Percentiles rank a stretch among this genome's conserved stretches.
These are phyloP conservation scores for Oithona nana DNA, from an alignment of 2,888 invertebrate species.

Conservation along the genomic window DNA sequence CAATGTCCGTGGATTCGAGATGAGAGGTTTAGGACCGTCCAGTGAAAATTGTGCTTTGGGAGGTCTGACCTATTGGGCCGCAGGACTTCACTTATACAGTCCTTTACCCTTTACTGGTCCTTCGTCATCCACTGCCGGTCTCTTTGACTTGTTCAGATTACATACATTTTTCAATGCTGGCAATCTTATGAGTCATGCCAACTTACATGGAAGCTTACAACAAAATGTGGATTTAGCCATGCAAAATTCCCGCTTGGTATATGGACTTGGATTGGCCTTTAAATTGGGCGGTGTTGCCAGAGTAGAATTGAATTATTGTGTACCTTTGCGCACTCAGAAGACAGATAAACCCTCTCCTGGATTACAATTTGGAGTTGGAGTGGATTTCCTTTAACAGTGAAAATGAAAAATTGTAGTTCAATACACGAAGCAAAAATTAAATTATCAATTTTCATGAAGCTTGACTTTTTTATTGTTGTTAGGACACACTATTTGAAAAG, in stretches of 20 bases:
- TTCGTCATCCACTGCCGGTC: conserved; percentile 44
- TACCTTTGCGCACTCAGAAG: conserved; percentile 46
- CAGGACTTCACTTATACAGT: conserved; percentile 65
- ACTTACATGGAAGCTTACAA: conserved; percentile 4
- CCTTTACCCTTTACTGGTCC: conserved; percentile 65
- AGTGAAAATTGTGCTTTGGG: conserved; percentile 54
- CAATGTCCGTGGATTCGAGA: conserved; percentile 65
- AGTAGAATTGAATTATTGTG: conserved; percentile 81
- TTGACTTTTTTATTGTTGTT: too few relatives aligned
- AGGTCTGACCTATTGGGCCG: conserved; percentile 22
- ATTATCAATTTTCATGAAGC: too few relatives aligned
- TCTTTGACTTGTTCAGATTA: conserved; percentile 63
- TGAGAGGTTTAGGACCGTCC: conserved; percentile 69
- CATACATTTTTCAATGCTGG: conserved; percentile 80
- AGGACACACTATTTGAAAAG: too few relatives aligned
- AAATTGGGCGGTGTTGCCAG: conserved; percentile 66
- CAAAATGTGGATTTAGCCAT: conserved; percentile 2
- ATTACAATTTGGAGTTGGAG: conserved; percentile 64
- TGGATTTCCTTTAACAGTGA: conserved; percentile 52
- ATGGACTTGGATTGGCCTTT: conserved; percentile 65
- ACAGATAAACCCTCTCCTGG: conserved; percentile 47
- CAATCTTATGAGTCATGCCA: conserved; percentile 30
- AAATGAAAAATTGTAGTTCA: too few relatives aligned
- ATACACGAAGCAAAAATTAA: too few relatives aligned
- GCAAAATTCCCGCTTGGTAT: conserved; percentile 22